Evolutionary conservation across 2,888 invertebrate genomes (phyloP), one percentile per base, ranked within the genome.

Genomic region (Ormyrus nitidulus): DNA sequence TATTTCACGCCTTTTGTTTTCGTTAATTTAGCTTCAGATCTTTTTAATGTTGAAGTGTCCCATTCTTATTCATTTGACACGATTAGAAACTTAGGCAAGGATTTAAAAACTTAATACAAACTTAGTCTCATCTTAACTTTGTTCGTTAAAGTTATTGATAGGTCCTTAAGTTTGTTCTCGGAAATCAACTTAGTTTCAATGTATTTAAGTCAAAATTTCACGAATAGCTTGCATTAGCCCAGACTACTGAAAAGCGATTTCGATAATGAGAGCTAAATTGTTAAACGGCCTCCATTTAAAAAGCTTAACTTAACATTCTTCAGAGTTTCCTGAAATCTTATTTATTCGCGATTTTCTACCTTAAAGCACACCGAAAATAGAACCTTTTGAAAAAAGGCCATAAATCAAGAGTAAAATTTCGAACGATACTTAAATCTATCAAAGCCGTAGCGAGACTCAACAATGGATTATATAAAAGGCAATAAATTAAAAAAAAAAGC

Each of bases 101-200:
- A 68, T 78, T 61, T 53, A 54, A 68, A 61, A 68, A 54, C 48
- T 68, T 61, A 49, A 68, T 68, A 48, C 48, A 59, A 53, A 66
- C 19, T 59, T 72, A 66, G 64, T 46, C 54, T 9, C 13, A 54
- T 51, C 66, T 54, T 19, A 65, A 71, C 65, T 65, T 77, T 68
- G 48, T 72, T 61, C 61, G 53, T 72, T 72, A 66, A 78, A 78
- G 48, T 78, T 66, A 66, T 77, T 77, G 61, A 77, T 70, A 70
- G 66, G 56, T 75, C 11, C 58, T 75, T 66, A 66, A 75, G 64
- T 70, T 70, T 68, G 56, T 61, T 64, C 56, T n/a, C 34, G 46
- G 54, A 72, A 78, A 72, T 48, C 19, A 72, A 72, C 11, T 66
- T 71, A 72, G 66, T 66, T 78, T 59, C 34, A 51, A 64, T 9